Evolutionary conservation across 2,888 invertebrate genomes (phyloP), one percentile per base, ranked within the genome.

Genomic region (Euplexia lucipara): DNA sequence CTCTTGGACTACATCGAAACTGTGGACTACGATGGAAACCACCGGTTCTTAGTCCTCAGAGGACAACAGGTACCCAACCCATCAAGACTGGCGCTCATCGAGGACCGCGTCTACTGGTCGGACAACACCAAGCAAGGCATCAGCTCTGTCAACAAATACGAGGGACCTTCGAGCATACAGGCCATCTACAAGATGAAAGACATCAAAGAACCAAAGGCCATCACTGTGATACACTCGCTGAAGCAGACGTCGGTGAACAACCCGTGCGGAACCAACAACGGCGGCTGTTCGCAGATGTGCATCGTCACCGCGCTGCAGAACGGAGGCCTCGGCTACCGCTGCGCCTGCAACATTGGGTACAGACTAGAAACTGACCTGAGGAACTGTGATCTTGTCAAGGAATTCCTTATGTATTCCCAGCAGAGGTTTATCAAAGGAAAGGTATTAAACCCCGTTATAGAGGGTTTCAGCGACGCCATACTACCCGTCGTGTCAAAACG

Each of bases 351-450:
- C 77, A 98, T 98, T 35, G 99, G 99, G 8, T 99, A 97, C 93
- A 96, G 97, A 76, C 91, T 99, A 32, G 96, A 97, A 35, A 91
- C 94, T 0, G 97, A 99, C 87, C 94, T 98, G 60, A 96, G 97
- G 70, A 97, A 97, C 84, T 99, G 99, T 87, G 97, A 97, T 84
- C 90, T 97, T 56, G 97, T 99, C 0, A 96, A 96, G 22, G 98
- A 99, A 85, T 99, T 99, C 90, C 96, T 99, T 1, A 98, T 99
- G 97, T 99, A 99, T 87, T 99, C 99, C 0, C 99, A 99, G 86
- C 99, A 99, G 89, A 96, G 99, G 77, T 99, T 99, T 86, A 99
- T 99, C 78, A 98, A 99, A 88, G 99, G 99, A 39, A 98, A 98
- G 89, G 98, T 99, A 0, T 90, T 98, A 35, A 96, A 98, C 84